Evolutionary conservation across 1,140 invertebrate species (phyloP).

Genomic region (Ridgeia piscesae): DNA sequence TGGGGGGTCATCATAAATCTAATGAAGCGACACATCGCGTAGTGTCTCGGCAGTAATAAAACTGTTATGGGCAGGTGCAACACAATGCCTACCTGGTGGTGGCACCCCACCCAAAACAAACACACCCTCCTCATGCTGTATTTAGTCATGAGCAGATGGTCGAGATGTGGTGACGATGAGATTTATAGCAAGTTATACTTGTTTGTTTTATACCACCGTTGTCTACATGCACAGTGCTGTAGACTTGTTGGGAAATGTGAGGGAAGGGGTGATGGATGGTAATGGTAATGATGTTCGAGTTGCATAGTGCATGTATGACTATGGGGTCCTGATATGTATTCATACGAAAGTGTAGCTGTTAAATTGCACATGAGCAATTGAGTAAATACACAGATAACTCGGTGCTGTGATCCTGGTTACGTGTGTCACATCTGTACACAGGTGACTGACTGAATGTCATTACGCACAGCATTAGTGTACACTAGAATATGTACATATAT

Average conservation of each 20-base stretch:
- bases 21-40: no score
- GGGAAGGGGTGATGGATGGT: neutral
- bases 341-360: no score
- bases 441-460: neutral
- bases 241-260: neutral
- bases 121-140: neutral
- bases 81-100: neutral
- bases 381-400: neutral
- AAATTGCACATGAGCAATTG: no score
- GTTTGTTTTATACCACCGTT: neutral
- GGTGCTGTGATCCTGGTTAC: no score
- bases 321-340: neutral
- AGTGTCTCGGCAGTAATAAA: neutral
- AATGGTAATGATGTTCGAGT: neutral
- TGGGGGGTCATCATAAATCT: no score
- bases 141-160: neutral
- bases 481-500: neutral
- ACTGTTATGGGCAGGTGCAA: neutral
- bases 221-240: neutral
- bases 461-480: neutral
- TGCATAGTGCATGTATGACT: neutral
- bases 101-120: neutral
- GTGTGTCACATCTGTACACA: neutral
- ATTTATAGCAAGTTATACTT: neutral
- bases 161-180: neutral